Base-by-base conservation (phyloP, 2,888 invertebrate genomes). In the Ophion slaviceki region DNA sequence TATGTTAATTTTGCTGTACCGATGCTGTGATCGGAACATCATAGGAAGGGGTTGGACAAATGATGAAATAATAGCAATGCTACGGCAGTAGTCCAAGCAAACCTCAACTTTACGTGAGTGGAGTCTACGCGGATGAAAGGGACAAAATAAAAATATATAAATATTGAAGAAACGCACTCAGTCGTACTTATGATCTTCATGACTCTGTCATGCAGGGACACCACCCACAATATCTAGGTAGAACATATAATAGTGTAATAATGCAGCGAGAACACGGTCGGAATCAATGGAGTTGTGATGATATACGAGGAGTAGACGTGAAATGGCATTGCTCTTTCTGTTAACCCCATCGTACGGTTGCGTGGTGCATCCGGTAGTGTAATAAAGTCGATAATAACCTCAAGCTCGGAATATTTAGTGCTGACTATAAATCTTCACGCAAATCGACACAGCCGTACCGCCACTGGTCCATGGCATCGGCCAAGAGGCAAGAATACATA, bases 381-480 rank as follows among this genome's bases (percentile, higher is more conserved):
- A 91, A 91, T 92, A 92, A 92, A 92, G 90, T 90, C 91, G 91
- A 92, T 92, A 92, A 92, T 92, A 92, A 92, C 91, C 90, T 91
- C 89, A 88, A 91, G 90, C 88, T 89, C 89, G 78, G 91, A 91
- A 92, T 92, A 92, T 92, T 92, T 92, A 92, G 92, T 92, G 90
- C 89, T 90, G 88, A 91, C 88, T 92, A 91, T 92, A 92, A 92
- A 92, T 92, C 92, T 92, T 88, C 84, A 70, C 24, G 90, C 90
- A 91, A 92, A 92, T 92, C 92, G 92, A 91, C 91, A 91, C 90
- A 90, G 90, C 89, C 82, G 67, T 66, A 71, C 82, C 76, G 61
- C 78, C 74, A 64, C 82, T 88, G 90, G 89, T 90, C 89, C 90
- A 88, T 90, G 89, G 89, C 81, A 86, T 88, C 87, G 89, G 84